These are phyloP conservation scores for Hemithea aestivaria DNA, from an alignment of 2,888 invertebrate species.

Conservation along the genomic window DNA sequence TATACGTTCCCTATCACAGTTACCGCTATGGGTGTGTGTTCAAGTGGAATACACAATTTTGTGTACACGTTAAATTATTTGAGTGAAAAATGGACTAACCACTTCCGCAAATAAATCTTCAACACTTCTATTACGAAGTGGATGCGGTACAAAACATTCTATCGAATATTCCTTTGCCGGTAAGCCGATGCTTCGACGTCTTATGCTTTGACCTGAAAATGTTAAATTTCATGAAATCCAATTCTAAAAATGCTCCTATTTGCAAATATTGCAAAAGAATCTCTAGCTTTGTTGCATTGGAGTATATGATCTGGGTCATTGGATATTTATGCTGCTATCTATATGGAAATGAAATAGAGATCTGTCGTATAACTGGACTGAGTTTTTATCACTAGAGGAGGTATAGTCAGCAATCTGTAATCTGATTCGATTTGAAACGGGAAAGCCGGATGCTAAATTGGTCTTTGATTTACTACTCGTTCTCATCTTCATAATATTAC, in stretches of 20 bases:
- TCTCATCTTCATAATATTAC: too few relatives aligned
- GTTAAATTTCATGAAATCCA: slow-evolving; percentile 18
- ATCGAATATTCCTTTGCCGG: slow-evolving; percentile 32
- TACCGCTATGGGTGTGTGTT: slow-evolving; percentile 8
- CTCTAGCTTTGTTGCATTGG: slow-evolving; percentile 6
- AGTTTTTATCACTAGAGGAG: too few relatives aligned
- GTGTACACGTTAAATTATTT: too few relatives aligned
- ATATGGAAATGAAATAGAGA: background rate
- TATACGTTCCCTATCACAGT: slow-evolving; percentile 13
- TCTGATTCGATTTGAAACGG: too few relatives aligned
- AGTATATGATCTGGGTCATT: slow-evolving; percentile 5
- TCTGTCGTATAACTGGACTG: too few relatives aligned
- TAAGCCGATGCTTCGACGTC: slow-evolving; percentile 34
- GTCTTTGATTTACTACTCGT: too few relatives aligned
- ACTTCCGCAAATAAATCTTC: slow-evolving; percentile 38
- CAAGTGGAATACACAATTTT: too few relatives aligned
- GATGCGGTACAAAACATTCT: slow-evolving; percentile 29
- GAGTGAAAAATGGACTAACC: slow-evolving; percentile 30
- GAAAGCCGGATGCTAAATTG: too few relatives aligned
- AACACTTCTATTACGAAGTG: slow-evolving; percentile 29
- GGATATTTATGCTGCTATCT: background rate
- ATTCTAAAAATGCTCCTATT: slow-evolving; percentile 5
- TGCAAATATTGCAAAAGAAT: slow-evolving; percentile 4
- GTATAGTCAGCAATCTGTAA: too few relatives aligned
- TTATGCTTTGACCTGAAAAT: slow-evolving; percentile 33